Evolutionary conservation across 2,113 vertebrate genomes (phyloP), one percentile per base, ranked within the genome.

Genomic region (Oryzias woworae): DNA sequence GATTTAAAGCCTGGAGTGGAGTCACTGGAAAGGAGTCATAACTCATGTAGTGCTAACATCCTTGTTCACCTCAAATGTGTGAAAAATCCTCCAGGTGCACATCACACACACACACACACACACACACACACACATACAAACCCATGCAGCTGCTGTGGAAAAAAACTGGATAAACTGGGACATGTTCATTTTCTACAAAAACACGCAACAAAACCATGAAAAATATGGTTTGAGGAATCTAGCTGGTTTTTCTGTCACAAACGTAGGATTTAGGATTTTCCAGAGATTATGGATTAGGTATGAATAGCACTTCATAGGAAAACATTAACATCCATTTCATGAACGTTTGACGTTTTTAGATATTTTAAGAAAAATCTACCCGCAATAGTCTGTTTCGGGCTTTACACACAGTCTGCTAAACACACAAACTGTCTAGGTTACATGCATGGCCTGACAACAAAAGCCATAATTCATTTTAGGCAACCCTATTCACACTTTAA

Each of bases 21-120:
- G 14, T 83, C 1, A n/a, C 62, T 74, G 84, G 82, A 88, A 28
- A 66, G 86, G 86, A 88, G 67, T 88, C 63, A 43, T 14, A 31
- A 54, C 22, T 45, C 53, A 42, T 50, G 3, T 50, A 50, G 66
- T 42, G 45, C 15, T 73, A 14, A 67, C 58, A 36, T 28, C 22
- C 59, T 16, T 4, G 16, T 26, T 24, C 20, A 50, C 17, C 10
- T 2, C 2, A 55, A 14, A 15, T 55, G 12, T 24, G 7, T 7
- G 28, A 8, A 61, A 41, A 58, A 72, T 36, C 36, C 10, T 36
- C 36, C 36, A 36, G 36, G 36, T 36, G 36, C 36, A 36, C 36
- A 36, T 36, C 24, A 41, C 3, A 17, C 15, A 59, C 6, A 58
- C n/a, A 3, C 51, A 48, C 0, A 7, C 3, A 1, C 0, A 24